Conservation (phyloP, 2,113 vertebrate genomes). For the Malurus elegans region DNA sequence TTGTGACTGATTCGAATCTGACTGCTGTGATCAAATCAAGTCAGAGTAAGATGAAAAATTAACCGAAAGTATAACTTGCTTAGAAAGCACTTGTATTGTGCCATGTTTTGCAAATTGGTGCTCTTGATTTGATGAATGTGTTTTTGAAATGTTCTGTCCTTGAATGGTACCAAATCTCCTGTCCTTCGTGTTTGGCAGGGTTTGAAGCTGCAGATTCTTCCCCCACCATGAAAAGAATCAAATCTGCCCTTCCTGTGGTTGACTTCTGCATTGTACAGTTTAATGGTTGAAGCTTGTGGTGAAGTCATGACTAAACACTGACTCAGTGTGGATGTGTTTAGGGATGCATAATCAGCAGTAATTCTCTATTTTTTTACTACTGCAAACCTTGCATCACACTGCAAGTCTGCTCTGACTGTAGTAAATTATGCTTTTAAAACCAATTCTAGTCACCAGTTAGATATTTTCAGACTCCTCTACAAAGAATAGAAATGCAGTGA, state of each 20-base stretch:
- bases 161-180: not conserved
- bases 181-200: not conserved
- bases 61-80: not conserved
- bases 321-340: conserved; percentile 14
- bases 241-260: not conserved
- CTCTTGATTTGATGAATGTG: not conserved
- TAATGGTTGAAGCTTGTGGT: not conserved
- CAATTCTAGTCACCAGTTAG: not conserved
- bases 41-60: not conserved
- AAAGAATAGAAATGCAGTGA: not conserved
- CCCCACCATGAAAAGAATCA: not conserved
- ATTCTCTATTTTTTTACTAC: not conserved
- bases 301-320: conserved; percentile 41
- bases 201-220: not conserved
- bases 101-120: not conserved
- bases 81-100: not conserved
- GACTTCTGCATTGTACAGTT: not conserved
- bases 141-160: not conserved
- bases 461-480: not conserved
- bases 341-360: conserved; percentile 37
- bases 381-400: not conserved
- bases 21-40: not conserved
- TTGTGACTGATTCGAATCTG: not conserved
- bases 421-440: not conserved
- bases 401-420: not conserved